Conservation (phyloP, 2,113 vertebrate genomes). For the Cromileptes altivelis region DNA sequence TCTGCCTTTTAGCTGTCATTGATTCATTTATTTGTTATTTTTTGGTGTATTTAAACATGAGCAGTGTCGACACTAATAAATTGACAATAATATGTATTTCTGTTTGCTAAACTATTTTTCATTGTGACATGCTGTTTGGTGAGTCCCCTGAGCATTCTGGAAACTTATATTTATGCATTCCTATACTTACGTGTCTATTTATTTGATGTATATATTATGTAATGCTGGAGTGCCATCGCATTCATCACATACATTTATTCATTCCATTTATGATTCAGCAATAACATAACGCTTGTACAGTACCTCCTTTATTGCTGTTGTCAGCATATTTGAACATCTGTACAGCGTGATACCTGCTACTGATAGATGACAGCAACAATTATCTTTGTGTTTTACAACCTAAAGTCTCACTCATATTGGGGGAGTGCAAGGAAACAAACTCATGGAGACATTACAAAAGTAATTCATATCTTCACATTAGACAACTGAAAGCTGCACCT, state of each 20-base stretch:
- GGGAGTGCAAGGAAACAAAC: background rate
- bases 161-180: background rate
- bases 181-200: background rate
- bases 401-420: background rate
- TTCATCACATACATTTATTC: background rate
- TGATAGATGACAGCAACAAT: too few species aligned
- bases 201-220: background rate
- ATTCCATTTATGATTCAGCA: background rate
- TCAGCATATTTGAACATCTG: too few species aligned
- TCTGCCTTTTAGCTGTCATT: background rate
- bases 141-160: background rate
- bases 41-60: background rate
- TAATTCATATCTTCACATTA: conserved; percentile 1
- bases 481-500: background rate
- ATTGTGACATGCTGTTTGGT: background rate
- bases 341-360: too few species aligned
- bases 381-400: background rate
- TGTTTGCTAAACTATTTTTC: background rate
- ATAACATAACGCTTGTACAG: background rate
- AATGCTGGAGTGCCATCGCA: background rate
- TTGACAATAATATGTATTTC: background rate
- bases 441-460: background rate
- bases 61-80: background rate
- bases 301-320: background rate
- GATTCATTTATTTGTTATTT: background rate